Evolutionary conservation across 2,888 invertebrate species (phyloP).

Genomic region (Cecidostiba fungosa): DNA sequence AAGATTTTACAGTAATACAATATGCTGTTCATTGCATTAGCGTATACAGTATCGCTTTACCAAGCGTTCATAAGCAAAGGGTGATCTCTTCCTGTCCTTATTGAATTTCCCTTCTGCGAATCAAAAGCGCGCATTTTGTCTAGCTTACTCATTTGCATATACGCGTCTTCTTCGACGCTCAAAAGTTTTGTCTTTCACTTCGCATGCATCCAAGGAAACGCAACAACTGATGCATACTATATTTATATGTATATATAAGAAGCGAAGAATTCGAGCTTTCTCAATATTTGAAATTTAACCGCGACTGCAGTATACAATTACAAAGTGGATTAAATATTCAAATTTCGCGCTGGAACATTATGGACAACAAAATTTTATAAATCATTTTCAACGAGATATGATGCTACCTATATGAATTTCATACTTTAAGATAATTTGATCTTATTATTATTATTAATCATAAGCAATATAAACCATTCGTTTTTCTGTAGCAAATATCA

Average conservation of each 20-base stretch:
- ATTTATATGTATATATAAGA: too few relatives aligned
- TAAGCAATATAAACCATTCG: too few relatives aligned
- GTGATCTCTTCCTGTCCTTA: conserved; percentile 38
- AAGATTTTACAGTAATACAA: conserved; percentile 31
- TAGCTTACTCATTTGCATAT: conserved; percentile 32
- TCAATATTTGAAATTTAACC: background rate
- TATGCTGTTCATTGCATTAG: background rate
- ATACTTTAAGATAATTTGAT: too few relatives aligned
- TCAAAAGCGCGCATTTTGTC: conserved; percentile 22
- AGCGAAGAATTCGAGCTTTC: background rate
- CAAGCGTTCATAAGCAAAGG: conserved; percentile 24
- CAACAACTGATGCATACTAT: too few relatives aligned
- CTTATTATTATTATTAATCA: too few relatives aligned
- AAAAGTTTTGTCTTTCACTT: conserved; percentile 23
- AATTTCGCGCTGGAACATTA: too few relatives aligned
- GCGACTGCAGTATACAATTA: too few relatives aligned
- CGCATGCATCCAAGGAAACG: background rate
- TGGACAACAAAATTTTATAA: too few relatives aligned
- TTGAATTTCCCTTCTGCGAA: conserved; percentile 38
- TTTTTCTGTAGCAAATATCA: too few relatives aligned
- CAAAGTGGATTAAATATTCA: too few relatives aligned
- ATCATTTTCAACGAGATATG: too few relatives aligned
- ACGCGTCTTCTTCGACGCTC: background rate
- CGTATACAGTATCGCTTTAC: conserved; percentile 17
- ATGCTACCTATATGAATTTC: too few relatives aligned